A percentile compares a stretch with the other conserved stretches of the same genome.
Evolutionary conservation across 2,797 vertebrate genomes (phyloP).

Genomic region (Cuniculus paca): DNA sequence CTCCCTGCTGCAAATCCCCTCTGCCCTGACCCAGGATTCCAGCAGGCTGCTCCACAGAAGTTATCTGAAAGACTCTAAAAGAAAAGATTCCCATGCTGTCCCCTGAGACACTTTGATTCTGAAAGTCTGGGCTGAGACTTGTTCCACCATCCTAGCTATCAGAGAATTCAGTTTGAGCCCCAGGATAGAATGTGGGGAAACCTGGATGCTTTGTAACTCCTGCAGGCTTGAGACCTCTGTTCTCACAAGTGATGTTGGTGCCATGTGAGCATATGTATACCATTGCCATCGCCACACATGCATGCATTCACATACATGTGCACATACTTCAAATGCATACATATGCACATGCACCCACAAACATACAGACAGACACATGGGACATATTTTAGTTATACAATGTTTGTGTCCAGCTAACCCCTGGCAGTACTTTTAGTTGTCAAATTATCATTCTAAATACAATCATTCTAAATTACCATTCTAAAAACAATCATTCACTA

Average conservation of each 20-base stretch:
- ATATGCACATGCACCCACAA: background rate
- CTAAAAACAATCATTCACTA: background rate
- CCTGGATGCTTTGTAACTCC: background rate
- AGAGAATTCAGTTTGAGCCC: background rate
- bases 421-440: background rate
- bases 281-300: background rate
- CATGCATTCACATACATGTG: background rate
- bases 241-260: background rate
- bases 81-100: background rate
- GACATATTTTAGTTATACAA: background rate
- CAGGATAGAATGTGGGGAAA: background rate
- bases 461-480: background rate
- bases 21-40: no score
- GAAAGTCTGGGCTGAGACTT: background rate
- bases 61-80: background rate
- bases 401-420: background rate
- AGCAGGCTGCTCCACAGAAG: background rate
- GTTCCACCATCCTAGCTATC: background rate
- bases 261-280: background rate
- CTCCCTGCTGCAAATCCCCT: background rate
- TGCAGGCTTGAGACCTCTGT: background rate
- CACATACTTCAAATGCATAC: no score
- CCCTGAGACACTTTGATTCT: background rate
- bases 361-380: background rate
- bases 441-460: background rate